Evolutionary conservation across 2,113 vertebrate genomes (phyloP), one percentile per base, ranked within the genome.

Genomic region (Copsychus sechellarum): DNA sequence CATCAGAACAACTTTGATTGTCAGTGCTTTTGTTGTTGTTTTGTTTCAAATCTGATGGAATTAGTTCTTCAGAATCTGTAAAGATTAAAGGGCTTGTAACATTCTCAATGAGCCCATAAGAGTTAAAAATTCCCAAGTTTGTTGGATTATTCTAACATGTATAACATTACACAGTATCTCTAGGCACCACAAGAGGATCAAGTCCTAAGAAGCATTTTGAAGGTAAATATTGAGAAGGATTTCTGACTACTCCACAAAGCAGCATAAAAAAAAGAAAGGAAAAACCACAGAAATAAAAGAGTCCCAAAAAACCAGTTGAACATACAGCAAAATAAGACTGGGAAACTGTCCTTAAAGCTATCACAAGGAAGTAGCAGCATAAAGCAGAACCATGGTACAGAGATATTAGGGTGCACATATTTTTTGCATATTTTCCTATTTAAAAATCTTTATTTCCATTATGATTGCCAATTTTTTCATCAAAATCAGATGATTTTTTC

Each of bases 101-200:
- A 42, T 66, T 81, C 42, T 77, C 57, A 83, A 21, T 33, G 13
- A 87, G 8, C 10, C 33, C 26, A 12, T 21, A 24, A 23, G 25
- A 61, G 11, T 36, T 36, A 25, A 8, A 8, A 48, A 58, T 8
- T 18, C 18, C 12, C 14, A 53, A 48, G 2, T 23, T 17, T 8
- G 16, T 2, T 56, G 38, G 16, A 9, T 65, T 65, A n/a, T 20
- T 9, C 23, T 66, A 43, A 31, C 5, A 12, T 1, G 3, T 40
- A 14, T n/a, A 79, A 36, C 2, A 3, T 45, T 54, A 36, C 6
- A 34, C 0, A 0, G 6, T n/a, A 8, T 38, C 11, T n/a, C 42
- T 8, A 15, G 25, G 33, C 12, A 57, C 11, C 21, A 34, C 2
- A 8, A 42, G 9, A 48, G 12, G 14, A 76, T 76, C 15, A 58